These are phyloP conservation scores for Centroberyx gerrardi DNA, from an alignment of 2,797 vertebrate species.

Conservation along the genomic window DNA sequence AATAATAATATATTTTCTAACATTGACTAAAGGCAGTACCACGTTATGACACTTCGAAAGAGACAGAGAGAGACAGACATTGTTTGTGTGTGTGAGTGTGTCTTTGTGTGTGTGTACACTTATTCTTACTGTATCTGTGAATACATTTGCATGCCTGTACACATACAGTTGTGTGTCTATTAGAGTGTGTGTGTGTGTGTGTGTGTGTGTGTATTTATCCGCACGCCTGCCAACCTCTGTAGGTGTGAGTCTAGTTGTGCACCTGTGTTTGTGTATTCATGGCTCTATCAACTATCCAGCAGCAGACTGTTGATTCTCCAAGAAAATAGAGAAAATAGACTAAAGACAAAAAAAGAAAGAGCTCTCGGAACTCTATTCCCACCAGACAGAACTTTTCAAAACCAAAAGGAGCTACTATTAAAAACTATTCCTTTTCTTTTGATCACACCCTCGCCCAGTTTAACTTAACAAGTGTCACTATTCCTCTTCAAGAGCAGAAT, in stretches of 20 bases:
- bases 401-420: not conserved
- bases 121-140: conserved; percentile 18
- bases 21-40: conserved; percentile 22
- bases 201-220: conserved; percentile 5
- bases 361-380: conserved; percentile 1
- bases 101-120: too few species aligned
- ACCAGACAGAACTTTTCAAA: conserved; percentile 7
- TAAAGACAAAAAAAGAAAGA: conserved; percentile 19
- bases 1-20: conserved; percentile 28
- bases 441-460: not conserved
- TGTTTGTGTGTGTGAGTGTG: conserved; percentile 7
- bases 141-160: conserved; percentile 30
- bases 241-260: conserved; percentile 37
- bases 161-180: not conserved
- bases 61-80: conserved; percentile 1
- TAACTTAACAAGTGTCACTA: not conserved
- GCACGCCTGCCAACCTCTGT: conserved; percentile 29
- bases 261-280: conserved; percentile 40
- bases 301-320: conserved; percentile 24
- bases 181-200: too few species aligned
- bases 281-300: conserved; percentile 17
- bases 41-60: not conserved
- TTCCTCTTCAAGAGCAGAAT: conserved; percentile 17
- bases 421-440: too few species aligned
- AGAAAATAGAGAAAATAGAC: conserved; percentile 21